These are phyloP conservation scores for Coccyzus lansbergi DNA, from an alignment of 2,797 vertebrate genomes.

Conservation along the genomic window DNA sequence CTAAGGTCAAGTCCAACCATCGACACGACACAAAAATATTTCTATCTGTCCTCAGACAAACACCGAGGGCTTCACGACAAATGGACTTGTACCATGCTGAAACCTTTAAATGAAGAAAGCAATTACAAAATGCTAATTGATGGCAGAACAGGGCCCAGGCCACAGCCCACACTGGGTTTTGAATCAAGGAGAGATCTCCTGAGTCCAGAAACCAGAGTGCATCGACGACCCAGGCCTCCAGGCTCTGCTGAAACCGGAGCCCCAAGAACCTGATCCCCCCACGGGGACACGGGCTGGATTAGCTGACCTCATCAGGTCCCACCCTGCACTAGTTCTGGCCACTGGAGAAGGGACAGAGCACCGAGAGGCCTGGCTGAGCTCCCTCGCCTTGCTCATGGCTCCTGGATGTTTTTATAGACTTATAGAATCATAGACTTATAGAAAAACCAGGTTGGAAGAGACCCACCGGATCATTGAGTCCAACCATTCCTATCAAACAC, in stretches of 20 bases:
- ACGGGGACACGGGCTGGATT: neutral
- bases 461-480: too few species aligned
- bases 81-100: neutral
- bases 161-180: neutral
- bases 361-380: neutral
- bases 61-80: neutral
- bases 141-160: neutral
- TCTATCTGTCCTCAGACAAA: neutral
- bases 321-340: neutral
- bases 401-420: too few species aligned
- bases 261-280: neutral
- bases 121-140: neutral
- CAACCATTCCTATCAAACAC: too few species aligned
- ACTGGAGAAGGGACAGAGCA: neutral
- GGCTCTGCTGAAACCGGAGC: slow-evolving; percentile 11
- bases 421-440: too few species aligned
- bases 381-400: neutral
- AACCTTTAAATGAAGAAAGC: neutral
- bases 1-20: too few species aligned
- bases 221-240: neutral
- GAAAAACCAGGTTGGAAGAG: too few species aligned
- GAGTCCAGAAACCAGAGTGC: neutral
- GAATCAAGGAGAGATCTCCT: neutral
- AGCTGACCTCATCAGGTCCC: neutral
- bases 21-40: too few species aligned